Percentiles rank a stretch among this genome's conserved stretches.
These are phyloP conservation scores for Petrocephalus zakoni DNA, from an alignment of 2,113 vertebrate species.

Conservation along the genomic window DNA sequence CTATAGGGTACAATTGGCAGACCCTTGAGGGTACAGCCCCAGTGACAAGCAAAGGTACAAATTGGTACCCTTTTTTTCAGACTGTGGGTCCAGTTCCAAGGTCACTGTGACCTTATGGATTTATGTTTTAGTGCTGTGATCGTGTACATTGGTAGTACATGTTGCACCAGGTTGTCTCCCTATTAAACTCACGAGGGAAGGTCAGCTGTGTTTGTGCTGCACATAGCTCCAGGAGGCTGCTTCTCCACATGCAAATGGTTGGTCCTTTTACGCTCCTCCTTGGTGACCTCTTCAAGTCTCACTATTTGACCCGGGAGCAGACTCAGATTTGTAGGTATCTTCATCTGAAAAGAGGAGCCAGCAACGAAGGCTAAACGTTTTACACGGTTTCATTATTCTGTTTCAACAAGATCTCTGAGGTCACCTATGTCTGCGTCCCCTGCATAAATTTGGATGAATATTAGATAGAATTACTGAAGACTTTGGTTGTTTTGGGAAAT, in stretches of 20 bases:
- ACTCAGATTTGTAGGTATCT: slow-evolving; percentile 57
- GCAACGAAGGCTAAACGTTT: not conserved
- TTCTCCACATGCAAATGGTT: not conserved
- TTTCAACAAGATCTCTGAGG: not conserved
- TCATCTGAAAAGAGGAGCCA: slow-evolving; percentile 46
- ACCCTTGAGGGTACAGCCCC: too few species aligned
- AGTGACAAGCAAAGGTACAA: too few species aligned
- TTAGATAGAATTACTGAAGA: not conserved
- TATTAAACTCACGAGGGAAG: not conserved
- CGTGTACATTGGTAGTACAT: not conserved
- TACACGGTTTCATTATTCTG: not conserved
- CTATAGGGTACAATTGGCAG: too few species aligned
- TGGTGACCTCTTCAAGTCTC: slow-evolving; percentile 57
- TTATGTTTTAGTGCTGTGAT: not conserved
- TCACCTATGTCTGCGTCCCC: not conserved
- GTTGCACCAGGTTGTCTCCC: not conserved
- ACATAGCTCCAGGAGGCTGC: not conserved
- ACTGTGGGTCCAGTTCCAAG: not conserved
- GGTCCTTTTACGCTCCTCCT: slow-evolving; percentile 56
- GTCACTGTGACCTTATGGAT: not conserved
- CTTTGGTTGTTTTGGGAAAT: not conserved
- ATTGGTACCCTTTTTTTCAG: too few species aligned
- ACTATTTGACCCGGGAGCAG: slow-evolving; percentile 67
- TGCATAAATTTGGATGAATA: not conserved
- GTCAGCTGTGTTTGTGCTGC: not conserved